Evolutionary conservation across 2,888 invertebrate species (phyloP), one percentile per base, ranked within the genome.

Genomic region (Pseudococcus viburni): DNA sequence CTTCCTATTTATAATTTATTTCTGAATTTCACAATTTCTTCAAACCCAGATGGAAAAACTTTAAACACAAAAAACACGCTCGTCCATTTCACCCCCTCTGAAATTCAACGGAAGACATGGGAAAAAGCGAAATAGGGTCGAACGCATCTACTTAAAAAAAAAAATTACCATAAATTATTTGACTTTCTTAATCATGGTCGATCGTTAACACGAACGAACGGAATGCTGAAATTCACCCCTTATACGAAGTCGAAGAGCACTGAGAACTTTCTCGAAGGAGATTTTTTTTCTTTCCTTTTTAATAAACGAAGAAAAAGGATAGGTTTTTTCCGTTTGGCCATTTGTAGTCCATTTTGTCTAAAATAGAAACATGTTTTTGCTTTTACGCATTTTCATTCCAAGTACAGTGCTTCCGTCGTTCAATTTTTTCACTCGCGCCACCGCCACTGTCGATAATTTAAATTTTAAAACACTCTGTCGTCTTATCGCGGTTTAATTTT

Each of bases 131-230:
- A 73, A 4, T 33, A 26, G 73, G 33, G 73, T 73, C 73, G 73
- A 73, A 73, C 17, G 33, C 73, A 64, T 64, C 22, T 39, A 83
- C 46, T 83, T 46, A 42, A 83, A 46, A 83, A 33, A n/a, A 33
- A 33, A 83, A 83, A 83, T 83, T 83, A 83, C 80, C 80, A 83
- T 83, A 83, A 83, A 46, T 46, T 83, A 46, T 83, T 83, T 83
- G 33, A 42, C 73, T 73, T 73, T 73, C 80, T 83, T 83, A 83
- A 83, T 73, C 73, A 83, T 83, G 42, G 80, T 46, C 19, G 39
- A 42, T 83, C 80, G 80, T 83, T 46, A 83, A 46, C 80, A 83
- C 46, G 80, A 83, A 83, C 46, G 46, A 83, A 19, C 42, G n/a
- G 46, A 83, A 83, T 83, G 46, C 46, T 46, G 46, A 83, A 83